phyloP scores from a whole-genome alignment of 2,797 vertebrate species.

The Mallotus villosus region DNA sequence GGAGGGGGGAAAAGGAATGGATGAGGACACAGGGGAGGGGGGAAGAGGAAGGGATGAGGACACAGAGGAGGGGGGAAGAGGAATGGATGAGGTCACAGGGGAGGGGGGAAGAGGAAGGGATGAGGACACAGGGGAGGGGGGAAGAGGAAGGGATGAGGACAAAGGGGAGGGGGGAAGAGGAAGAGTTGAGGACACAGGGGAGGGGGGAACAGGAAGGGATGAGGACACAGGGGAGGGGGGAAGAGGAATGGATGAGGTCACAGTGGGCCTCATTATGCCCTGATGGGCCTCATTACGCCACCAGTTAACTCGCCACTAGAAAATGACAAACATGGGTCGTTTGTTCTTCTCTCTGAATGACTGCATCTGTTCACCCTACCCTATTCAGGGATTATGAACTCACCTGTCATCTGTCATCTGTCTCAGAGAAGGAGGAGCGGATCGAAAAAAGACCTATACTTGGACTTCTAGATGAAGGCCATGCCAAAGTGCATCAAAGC shows the following conservation, averaged over 20 bases:
- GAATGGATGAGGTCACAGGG: no score
- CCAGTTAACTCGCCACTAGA: slow-evolving; percentile 22
- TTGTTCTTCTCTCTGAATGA: background rate
- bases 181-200: slow-evolving; percentile 25
- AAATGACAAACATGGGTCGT: background rate
- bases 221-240: slow-evolving; percentile 1
- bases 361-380: background rate
- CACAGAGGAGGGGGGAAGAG: no score
- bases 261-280: slow-evolving; percentile 46
- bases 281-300: slow-evolving; percentile 47
- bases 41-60: no score
- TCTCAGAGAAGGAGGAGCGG: background rate
- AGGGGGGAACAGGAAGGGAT: no score
- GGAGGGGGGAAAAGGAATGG: background rate
- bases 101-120: no score
- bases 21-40: no score
- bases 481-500: no score
- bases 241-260: slow-evolving; percentile 14
- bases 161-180: background rate
- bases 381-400: no score
- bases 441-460: background rate
- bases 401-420: background rate
- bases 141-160: no score
- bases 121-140: no score
- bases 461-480: background rate